These are phyloP conservation scores for Sphyrna mokarran DNA, from an alignment of 2,113 vertebrate species.

Conservation along the genomic window DNA sequence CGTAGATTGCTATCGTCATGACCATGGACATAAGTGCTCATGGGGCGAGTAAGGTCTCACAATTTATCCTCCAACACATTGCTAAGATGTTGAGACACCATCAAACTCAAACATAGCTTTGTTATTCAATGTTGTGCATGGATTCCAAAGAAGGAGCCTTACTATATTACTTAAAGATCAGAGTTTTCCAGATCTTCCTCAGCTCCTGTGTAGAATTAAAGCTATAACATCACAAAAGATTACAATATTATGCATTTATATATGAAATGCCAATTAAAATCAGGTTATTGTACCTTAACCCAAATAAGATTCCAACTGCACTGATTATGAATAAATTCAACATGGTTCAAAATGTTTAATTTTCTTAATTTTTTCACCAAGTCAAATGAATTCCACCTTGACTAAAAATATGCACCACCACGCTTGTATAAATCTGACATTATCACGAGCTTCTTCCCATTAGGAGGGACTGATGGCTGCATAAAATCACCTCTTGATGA, in stretches of 20 bases:
- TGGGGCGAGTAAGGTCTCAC: background rate
- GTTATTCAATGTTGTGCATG: background rate
- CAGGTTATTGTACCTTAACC: background rate
- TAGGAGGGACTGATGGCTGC: background rate
- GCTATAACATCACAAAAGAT: background rate
- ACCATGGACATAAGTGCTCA: background rate
- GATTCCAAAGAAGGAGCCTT: background rate
- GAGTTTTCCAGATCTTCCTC: background rate
- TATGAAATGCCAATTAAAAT: background rate
- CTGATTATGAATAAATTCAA: background rate
- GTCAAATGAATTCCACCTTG: background rate
- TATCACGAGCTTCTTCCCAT: background rate
- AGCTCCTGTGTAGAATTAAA: background rate
- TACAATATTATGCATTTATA: background rate
- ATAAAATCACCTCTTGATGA: constrained; percentile 13
- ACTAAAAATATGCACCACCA: constrained; percentile 22
- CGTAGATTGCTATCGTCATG: background rate
- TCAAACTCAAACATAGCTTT: background rate
- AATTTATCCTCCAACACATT: background rate
- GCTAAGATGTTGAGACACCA: background rate
- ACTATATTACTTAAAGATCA: background rate
- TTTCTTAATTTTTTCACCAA: background rate
- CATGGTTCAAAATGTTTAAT: background rate
- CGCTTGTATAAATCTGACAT: constrained; percentile 18
- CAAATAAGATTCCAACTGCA: background rate